Evolutionary conservation across 2,113 vertebrate species (phyloP).

Genomic region (Sinocyclocheilus grahami): DNA sequence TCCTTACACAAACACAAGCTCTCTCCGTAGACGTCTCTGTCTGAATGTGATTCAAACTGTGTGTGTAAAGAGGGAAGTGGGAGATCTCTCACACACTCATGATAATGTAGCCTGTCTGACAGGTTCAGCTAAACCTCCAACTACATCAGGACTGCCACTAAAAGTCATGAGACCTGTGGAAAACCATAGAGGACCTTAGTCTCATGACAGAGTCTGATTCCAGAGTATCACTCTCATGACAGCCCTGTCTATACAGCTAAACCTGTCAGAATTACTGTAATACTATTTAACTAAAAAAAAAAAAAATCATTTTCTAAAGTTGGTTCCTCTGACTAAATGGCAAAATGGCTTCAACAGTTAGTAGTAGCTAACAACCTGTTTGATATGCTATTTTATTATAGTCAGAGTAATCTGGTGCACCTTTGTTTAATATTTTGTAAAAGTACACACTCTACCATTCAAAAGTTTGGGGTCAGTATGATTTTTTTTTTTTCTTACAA

Average conservation of each 20-base stretch:
- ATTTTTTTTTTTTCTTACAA: not conserved
- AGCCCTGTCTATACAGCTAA: not conserved
- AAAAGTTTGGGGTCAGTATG: not conserved
- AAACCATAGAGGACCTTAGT: not conserved
- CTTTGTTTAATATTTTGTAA: not conserved
- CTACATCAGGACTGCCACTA: not conserved
- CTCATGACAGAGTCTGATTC: not conserved
- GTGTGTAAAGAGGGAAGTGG: constrained; percentile 37
- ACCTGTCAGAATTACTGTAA: not conserved
- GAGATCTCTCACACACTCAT: constrained; percentile 34
- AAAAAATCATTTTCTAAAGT: not conserved
- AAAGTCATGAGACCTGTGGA: not conserved
- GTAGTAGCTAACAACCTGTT: not conserved
- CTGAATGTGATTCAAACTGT: constrained; percentile 3
- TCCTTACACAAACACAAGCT: not conserved
- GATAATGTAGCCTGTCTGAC: constrained; percentile 36
- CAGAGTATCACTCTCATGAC: not conserved
- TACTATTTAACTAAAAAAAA: not conserved
- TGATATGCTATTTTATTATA: not conserved
- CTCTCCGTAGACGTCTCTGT: not conserved
- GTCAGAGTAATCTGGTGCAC: not conserved
- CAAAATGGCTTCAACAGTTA: not conserved
- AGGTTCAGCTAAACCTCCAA: constrained; percentile 33
- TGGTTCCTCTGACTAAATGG: not conserved
- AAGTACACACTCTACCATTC: not conserved